Percentiles rank a stretch among this genome's conserved stretches.
These are phyloP conservation scores for Hucho hucho DNA, from an alignment of 2,113 vertebrate species.

Conservation along the genomic window DNA sequence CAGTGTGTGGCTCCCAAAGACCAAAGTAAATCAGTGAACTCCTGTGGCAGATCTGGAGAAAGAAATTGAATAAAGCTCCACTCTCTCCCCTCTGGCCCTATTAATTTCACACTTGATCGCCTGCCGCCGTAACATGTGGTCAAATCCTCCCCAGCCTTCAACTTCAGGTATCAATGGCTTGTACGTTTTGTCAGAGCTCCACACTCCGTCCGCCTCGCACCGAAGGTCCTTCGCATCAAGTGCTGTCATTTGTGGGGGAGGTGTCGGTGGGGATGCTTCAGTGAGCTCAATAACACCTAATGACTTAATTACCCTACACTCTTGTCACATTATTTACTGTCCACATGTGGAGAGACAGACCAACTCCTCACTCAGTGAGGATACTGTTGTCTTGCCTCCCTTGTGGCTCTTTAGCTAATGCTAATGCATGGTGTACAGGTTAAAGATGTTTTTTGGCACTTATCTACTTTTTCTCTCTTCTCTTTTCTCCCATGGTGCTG, in stretches of 20 bases:
- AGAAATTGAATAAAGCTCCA: constrained; percentile 33
- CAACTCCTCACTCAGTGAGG: constrained; percentile 11
- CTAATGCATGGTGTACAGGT: neutral
- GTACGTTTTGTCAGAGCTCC: neutral
- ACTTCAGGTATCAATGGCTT: constrained; percentile 32
- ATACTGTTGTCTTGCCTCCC: neutral
- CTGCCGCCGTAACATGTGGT: constrained; percentile 27
- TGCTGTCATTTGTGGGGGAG: neutral
- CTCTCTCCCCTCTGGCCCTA: constrained; percentile 26
- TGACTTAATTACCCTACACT: constrained; percentile 1
- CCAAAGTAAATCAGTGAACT: constrained; percentile 27
- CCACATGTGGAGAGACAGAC: neutral
- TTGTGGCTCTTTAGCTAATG: neutral
- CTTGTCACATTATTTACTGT: constrained; percentile 22
- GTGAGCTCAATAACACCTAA: neutral
- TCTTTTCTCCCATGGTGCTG: constrained; percentile 24
- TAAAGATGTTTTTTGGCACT: constrained; percentile 25
- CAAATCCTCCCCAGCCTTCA: constrained; percentile 33
- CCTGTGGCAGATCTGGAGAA: constrained; percentile 23
- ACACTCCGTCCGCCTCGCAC: neutral
- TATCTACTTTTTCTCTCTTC: constrained; percentile 20
- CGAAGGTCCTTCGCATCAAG: neutral
- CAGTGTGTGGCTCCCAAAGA: constrained; percentile 9
- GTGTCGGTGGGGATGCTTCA: neutral
- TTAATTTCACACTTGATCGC: constrained; percentile 54